A percentile compares a stretch with the other conserved stretches of the same genome.
These are phyloP conservation scores for Neoniphon sammara DNA, from an alignment of 2,797 vertebrate species.

Conservation along the genomic window DNA sequence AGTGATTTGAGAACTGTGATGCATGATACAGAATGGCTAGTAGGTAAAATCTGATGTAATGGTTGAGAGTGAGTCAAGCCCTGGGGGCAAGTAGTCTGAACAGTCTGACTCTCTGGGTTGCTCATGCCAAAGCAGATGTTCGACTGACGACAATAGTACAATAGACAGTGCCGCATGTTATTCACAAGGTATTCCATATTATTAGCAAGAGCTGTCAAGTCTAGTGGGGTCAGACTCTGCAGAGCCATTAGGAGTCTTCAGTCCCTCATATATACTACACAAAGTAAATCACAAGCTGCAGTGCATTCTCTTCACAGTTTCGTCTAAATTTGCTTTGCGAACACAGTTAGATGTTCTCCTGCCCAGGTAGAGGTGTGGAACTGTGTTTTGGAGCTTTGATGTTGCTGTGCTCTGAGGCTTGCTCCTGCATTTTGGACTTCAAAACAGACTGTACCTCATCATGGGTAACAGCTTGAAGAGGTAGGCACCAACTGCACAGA, in stretches of 20 bases:
- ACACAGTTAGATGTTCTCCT: slow-evolving; percentile 53
- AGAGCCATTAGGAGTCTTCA: slow-evolving; percentile 29
- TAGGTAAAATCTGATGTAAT: slow-evolving; percentile 79
- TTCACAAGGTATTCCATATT: slow-evolving; percentile 50
- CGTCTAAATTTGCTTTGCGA: slow-evolving; percentile 48
- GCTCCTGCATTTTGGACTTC: slow-evolving; percentile 91
- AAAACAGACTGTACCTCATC: slow-evolving; percentile 90
- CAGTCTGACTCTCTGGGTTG: slow-evolving; percentile 72
- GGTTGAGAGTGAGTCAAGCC: slow-evolving; percentile 76
- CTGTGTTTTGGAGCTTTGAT: slow-evolving; percentile 83
- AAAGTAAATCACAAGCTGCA: slow-evolving; percentile 34
- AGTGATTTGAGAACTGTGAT: slow-evolving; percentile 73
- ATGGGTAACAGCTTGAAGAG: slow-evolving; percentile 83
- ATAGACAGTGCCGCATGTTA: slow-evolving; percentile 61
- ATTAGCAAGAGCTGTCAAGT: slow-evolving; percentile 43
- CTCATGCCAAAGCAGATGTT: slow-evolving; percentile 82
- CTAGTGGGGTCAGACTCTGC: slow-evolving; percentile 14
- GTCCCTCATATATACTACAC: slow-evolving; percentile 9
- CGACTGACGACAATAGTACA: slow-evolving; percentile 70
- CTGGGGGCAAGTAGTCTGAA: slow-evolving; percentile 69
- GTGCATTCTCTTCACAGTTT: slow-evolving; percentile 25
- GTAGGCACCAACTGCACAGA: slow-evolving; percentile 88
- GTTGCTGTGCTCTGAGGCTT: slow-evolving; percentile 86
- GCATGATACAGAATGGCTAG: slow-evolving; percentile 75
- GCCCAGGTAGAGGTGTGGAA: slow-evolving; percentile 81